phyloP scores from a whole-genome alignment of 2,113 vertebrate genomes.

The human (Homo sapiens) region GRCh38 chr15:53707001-53707500 shows the following conservation, averaged over 20 bases:
- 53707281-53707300: background rate
- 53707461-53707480: too few species aligned
- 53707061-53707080: background rate
- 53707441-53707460: background rate
- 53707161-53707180: background rate
- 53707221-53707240: background rate
- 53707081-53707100: conserved; percentile 6
- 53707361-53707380: background rate
- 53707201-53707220: background rate
- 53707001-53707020: background rate
- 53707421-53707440: background rate
- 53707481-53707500: too few species aligned
- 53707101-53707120: background rate
- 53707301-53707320: background rate
- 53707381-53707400: background rate
- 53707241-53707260: background rate
- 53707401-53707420: background rate
- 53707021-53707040: background rate
- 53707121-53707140: background rate
- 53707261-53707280: background rate
- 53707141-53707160: conserved; percentile 5
- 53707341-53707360: background rate
- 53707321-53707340: background rate
- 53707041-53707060: background rate
- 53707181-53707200: background rate